Percentiles rank a stretch among this genome's conserved stretches.
Conservation (phyloP, 2,113 vertebrate genomes). For the Cebus imitator region DNA sequence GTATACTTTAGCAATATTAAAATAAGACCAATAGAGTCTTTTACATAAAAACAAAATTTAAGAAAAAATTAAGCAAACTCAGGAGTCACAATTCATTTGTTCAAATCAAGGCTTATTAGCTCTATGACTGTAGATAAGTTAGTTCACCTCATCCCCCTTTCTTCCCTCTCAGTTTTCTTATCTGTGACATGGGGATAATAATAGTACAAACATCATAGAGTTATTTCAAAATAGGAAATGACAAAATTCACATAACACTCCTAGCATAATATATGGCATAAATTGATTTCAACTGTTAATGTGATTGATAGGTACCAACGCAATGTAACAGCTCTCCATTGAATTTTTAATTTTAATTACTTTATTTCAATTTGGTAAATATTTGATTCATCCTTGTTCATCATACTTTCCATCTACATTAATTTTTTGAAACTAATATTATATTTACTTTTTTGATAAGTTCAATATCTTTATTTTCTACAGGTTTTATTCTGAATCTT, state of each 20-base stretch:
- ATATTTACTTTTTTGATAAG: not conserved
- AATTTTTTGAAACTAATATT: not conserved
- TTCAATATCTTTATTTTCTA: not conserved
- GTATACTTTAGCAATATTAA: not conserved
- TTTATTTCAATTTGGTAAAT: not conserved
- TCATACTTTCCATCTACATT: not conserved
- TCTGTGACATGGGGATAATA: not conserved
- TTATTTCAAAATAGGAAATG: not conserved
- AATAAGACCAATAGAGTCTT: not conserved
- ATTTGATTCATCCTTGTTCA: not conserved
- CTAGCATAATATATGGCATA: not conserved
- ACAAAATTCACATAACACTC: not conserved
- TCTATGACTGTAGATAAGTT: not conserved
- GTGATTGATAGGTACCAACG: not conserved
- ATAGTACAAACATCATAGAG: not conserved
- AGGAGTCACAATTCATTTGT: not conserved
- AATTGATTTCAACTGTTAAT: too few relatives aligned
- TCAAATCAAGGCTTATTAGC: not conserved
- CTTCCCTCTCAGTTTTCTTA: not conserved
- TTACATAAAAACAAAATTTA: not conserved
- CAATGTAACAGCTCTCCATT: too few relatives aligned
- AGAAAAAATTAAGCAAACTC: not conserved
- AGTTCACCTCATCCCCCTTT: not conserved
- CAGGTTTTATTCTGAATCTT: not conserved
- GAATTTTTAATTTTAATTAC: not conserved